phyloP scores from a whole-genome alignment of 2,888 invertebrate genomes.

The Spodoptera picta region DNA sequence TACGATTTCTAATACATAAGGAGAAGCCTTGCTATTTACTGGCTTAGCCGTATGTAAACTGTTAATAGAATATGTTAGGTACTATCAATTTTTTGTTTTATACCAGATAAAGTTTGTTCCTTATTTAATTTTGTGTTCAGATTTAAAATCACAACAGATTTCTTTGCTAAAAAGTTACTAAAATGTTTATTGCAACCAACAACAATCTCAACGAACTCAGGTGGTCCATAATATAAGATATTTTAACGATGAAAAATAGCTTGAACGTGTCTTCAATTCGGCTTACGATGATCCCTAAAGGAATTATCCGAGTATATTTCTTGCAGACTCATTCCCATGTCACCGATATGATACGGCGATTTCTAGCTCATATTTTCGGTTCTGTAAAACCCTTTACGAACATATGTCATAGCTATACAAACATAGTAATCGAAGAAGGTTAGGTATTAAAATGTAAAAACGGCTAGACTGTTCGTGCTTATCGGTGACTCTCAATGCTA shows the following conservation, averaged over 20 bases:
- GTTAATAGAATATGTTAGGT: neutral
- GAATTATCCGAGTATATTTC: constrained; percentile 1
- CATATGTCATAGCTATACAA: neutral
- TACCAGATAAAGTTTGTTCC: constrained; percentile 1
- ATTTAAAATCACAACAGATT: too few species aligned
- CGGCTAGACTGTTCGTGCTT: constrained; percentile 31
- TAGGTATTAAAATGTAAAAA: constrained; percentile 14
- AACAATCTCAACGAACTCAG: too few species aligned
- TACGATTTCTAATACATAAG: too few species aligned
- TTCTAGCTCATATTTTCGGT: neutral
- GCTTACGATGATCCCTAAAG: neutral
- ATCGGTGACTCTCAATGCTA: constrained; percentile 24
- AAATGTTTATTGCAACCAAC: too few species aligned
- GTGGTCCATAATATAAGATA: too few species aligned
- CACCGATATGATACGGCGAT: neutral
- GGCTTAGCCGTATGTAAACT: constrained; percentile 14
- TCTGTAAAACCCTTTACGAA: neutral
- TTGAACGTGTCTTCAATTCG: too few species aligned
- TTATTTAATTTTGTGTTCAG: neutral
- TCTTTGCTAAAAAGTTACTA: too few species aligned
- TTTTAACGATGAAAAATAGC: constrained; percentile 5
- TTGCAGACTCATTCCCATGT: neutral
- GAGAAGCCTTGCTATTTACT: neutral
- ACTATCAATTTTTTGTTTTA: neutral
- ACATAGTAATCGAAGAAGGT: neutral